Conservation (phyloP, 2,113 vertebrate species). For the Tamias sibiricus region DNA sequence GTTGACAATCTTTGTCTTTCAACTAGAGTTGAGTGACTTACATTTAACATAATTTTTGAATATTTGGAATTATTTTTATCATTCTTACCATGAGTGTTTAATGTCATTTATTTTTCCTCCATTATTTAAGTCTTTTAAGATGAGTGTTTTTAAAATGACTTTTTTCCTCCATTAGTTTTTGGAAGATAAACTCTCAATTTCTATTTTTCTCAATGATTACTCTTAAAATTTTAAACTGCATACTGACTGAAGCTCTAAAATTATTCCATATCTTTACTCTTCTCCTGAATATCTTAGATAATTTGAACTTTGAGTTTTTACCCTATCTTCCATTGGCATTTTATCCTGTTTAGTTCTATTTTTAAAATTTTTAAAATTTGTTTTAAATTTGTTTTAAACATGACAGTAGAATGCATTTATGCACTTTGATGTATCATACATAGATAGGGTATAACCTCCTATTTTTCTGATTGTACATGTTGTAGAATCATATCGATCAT, state of each 20-base stretch:
- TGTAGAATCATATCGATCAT: no score
- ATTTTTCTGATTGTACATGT: no score
- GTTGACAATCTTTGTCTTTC: neutral
- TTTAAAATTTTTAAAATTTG: neutral
- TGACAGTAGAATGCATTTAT: no score
- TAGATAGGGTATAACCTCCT: no score
- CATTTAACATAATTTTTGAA: neutral
- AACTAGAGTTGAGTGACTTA: neutral
- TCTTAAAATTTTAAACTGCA: slow-evolving; percentile 1
- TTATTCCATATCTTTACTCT: neutral
- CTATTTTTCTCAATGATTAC: neutral
- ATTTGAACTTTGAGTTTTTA: neutral
- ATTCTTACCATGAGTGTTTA: neutral
- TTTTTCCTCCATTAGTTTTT: neutral
- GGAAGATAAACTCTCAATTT: neutral
- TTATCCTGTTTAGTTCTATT: neutral
- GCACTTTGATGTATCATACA: no score
- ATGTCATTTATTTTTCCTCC: neutral
- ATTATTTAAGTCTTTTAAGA: neutral
- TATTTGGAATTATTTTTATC: neutral
- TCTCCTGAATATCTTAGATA: neutral
- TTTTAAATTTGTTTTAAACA: no score
- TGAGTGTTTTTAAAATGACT: neutral
- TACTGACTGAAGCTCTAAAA: neutral
- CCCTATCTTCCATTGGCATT: neutral